Evolutionary conservation across 2,888 invertebrate species (phyloP).

Genomic region (Morpho achilles): DNA sequence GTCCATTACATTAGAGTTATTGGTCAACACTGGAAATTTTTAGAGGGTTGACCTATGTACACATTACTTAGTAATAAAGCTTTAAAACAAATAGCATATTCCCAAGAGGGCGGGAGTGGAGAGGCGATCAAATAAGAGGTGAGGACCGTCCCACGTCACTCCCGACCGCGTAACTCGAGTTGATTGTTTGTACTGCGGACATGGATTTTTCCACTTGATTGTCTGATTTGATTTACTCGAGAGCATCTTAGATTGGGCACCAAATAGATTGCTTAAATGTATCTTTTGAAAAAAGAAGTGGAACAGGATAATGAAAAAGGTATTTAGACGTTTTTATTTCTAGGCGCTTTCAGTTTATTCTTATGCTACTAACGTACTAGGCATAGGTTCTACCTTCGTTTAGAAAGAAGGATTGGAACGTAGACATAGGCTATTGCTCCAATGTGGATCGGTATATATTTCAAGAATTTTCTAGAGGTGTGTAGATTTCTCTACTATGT

Average conservation of each 20-base stretch:
- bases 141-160: conserved; percentile 62
- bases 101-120: conserved; percentile 48
- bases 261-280: conserved; percentile 45
- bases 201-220: conserved; percentile 79
- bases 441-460: no score
- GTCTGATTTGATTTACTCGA: conserved; percentile 76
- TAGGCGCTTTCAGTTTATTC: no score
- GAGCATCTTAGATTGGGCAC: conserved; percentile 49
- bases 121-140: conserved; percentile 64
- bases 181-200: conserved; percentile 76
- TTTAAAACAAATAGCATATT: conserved; percentile 73
- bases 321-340: no score
- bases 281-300: conserved; percentile 1
- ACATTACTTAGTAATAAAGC: conserved; percentile 79
- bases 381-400: no score
- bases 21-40: conserved; percentile 69
- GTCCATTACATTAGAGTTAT: conserved; percentile 61
- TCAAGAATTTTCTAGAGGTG: no score
- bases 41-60: conserved; percentile 77
- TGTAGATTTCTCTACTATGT: no score
- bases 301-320: no score
- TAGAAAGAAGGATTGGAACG: no score
- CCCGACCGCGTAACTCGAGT: conserved; percentile 65
- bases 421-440: no score
- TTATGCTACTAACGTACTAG: no score